Base-by-base conservation (phyloP, 2,113 vertebrate species). In the Microcebus jonahi region DNA sequence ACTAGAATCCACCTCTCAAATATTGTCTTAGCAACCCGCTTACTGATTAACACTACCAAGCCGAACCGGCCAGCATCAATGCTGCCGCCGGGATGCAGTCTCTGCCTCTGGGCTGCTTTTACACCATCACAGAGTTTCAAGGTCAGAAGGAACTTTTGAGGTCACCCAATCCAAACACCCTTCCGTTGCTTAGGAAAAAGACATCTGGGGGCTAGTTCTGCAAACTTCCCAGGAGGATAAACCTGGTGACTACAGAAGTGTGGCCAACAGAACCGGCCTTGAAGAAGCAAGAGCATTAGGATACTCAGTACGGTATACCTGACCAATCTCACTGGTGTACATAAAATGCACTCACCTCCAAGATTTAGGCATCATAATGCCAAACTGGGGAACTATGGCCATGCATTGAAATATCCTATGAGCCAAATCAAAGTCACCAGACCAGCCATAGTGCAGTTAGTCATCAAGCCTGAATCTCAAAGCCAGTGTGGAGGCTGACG, bases 41-140 rank as follows among this genome's bases (percentile, higher is more conserved):
- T 97, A 91, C 96, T 97, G 83, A 97, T 96, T 93, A 96, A 98
- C 96, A 76, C 90, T 59, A 73, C 82, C 39, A 63, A 87, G 75
- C 79, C 83, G 29, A 82, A 85, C 73, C 70, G 96, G 77, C 20
- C 48, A 17, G 79, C 95, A 70, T 59, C 67, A 93, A 91, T 34
- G 83, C 85, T 5, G 42, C 85, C 5, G 5, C 79, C 0, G 7
- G 57, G 77, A 70, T n/a, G 53, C 75, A 42, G 55, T 31, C 71
- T 20, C 29, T 25, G 67, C 7, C 61, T 71, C 70, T 8, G 42
- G 20, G 45, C 36, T 80, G 39, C 68, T 80, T 57, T 65, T 57
- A 42, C 34, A 48, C 10, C 67, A 27, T n/a, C 55, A 17, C 63
- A 63, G 71, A 75, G 48, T 53, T 68, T 31, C 61, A 92, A 89